Percentiles rank a stretch among this genome's conserved stretches.
Evolutionary conservation across 2,113 vertebrate species (phyloP).

Genomic region (Struthio camelus): DNA sequence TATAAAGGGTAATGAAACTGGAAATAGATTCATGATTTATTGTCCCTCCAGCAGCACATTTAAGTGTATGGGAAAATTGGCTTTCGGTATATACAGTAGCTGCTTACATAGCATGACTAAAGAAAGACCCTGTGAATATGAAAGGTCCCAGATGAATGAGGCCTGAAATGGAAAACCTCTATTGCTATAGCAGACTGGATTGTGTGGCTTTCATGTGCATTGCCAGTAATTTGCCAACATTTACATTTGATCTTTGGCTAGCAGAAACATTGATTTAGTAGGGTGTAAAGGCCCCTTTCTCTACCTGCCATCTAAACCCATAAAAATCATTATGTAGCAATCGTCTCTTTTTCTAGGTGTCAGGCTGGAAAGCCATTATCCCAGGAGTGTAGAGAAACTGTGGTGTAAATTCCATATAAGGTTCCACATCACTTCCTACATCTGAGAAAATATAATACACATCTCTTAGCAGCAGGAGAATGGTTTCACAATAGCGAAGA

Average conservation of each 20-base stretch:
- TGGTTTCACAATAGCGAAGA: rapidly evolving
- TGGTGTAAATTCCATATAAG: neutral
- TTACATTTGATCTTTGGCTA: constrained; percentile 46
- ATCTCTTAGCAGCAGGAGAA: neutral
- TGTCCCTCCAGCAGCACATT: constrained; percentile 35
- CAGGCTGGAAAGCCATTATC: neutral
- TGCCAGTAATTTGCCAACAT: constrained; percentile 2
- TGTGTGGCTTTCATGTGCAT: neutral
- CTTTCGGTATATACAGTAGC: constrained; percentile 46
- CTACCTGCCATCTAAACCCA: neutral
- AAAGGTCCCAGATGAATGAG: constrained; percentile 49
- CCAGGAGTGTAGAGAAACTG: neutral
- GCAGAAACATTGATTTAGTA: constrained; percentile 8
- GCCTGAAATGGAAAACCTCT: constrained; percentile 64
- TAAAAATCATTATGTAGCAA: constrained; percentile 17
- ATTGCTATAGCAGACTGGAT: neutral
- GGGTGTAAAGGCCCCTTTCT: constrained; percentile 19
- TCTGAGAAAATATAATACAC: neutral
- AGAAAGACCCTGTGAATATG: constrained; percentile 49
- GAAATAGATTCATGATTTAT: constrained; percentile 72
- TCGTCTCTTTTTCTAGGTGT: constrained; percentile 35
- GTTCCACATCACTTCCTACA: neutral
- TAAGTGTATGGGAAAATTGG: constrained; percentile 52
- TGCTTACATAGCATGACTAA: constrained; percentile 66
- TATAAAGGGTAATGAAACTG: constrained; percentile 64